phyloP scores from a whole-genome alignment of 2,888 invertebrate genomes.

The Apamea anceps region DNA sequence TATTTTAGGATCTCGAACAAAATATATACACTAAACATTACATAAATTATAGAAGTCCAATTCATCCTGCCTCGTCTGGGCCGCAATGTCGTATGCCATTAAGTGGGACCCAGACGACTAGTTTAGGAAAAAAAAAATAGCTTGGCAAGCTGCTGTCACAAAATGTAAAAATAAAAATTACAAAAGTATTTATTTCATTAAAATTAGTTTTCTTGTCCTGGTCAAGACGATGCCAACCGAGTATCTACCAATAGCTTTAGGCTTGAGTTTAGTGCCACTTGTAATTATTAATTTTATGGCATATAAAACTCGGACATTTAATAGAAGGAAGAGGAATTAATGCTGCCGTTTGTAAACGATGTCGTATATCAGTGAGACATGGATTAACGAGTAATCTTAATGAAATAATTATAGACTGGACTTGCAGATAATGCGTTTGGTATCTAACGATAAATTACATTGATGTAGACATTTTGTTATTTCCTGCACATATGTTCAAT shows the following conservation, averaged over 20 bases:
- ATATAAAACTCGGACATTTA: constrained; percentile 36
- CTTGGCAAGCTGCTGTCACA: too few species aligned
- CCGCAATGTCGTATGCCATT: too few species aligned
- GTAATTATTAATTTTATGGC: constrained; percentile 41
- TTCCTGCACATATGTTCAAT: not conserved
- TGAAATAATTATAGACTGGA: constrained; percentile 25
- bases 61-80: too few species aligned
- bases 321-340: constrained; percentile 25
- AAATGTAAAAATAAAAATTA: not conserved
- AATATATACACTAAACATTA: too few species aligned
- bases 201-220: not conserved
- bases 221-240: not conserved
- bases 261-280: constrained; percentile 1
- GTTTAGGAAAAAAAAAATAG: not conserved
- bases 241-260: constrained; percentile 7
- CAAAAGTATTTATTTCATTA: not conserved
- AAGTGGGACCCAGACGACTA: too few species aligned
- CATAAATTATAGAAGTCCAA: too few species aligned
- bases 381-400: constrained; percentile 19
- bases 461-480: constrained; percentile 8
- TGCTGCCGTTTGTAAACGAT: constrained; percentile 31
- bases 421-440: not conserved
- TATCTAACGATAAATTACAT: constrained; percentile 1
- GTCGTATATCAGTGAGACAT: constrained; percentile 34
- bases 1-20: too few species aligned